A percentile compares a stretch with the other conserved stretches of the same genome.
Conservation (phyloP, 2,113 vertebrate species). For the Sorex araneus region DNA sequence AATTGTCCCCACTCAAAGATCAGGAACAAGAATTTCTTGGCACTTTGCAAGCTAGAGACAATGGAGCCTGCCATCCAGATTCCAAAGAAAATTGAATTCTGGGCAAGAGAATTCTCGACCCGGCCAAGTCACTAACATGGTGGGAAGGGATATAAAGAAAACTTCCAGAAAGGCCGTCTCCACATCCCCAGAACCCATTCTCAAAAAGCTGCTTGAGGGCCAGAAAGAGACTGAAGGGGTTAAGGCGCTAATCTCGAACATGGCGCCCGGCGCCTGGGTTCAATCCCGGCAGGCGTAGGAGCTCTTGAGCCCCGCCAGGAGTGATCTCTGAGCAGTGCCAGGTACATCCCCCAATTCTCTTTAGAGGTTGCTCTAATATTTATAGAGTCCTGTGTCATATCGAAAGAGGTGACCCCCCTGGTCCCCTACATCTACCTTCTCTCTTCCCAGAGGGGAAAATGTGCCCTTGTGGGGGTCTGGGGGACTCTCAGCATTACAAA, state of each 20-base stretch:
- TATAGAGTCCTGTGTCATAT: neutral
- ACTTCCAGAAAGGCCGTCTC: no score
- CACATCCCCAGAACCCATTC: no score
- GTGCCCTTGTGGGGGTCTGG: neutral
- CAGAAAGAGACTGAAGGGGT: neutral
- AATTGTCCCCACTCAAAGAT: neutral
- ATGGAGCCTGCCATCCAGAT: neutral
- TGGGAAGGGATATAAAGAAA: no score
- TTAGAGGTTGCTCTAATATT: neutral
- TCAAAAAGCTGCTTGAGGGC: no score
- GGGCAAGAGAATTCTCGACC: no score
- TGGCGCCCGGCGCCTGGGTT: accelerated
- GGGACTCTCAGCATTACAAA: neutral
- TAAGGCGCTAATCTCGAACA: no score
- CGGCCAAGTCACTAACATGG: no score
- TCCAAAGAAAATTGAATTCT: neutral
- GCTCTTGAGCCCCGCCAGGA: no score
- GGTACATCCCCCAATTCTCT: neutral
- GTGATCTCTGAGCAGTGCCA: no score
- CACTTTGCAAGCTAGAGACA: neutral
- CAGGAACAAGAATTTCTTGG: neutral
- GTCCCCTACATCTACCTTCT: neutral
- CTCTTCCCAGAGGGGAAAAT: neutral
- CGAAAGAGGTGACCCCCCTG: neutral
- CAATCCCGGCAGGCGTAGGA: accelerated